Evolutionary conservation across 2,797 vertebrate species (phyloP), one percentile per base, ranked within the genome.

Genomic region (Phoebastria nigripes): DNA sequence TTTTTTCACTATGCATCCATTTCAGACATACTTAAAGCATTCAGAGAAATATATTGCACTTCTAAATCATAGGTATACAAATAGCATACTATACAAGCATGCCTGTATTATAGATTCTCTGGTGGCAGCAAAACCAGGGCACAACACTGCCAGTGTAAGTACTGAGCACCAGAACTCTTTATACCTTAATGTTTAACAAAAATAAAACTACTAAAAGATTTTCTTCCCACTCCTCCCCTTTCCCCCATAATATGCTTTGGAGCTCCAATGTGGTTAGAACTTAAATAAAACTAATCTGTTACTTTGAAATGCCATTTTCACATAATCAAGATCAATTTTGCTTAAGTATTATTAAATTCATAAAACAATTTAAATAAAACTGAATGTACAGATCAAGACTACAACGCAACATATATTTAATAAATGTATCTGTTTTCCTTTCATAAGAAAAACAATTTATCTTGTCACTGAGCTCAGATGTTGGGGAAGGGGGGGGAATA

Each of bases 211-310:
- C 47, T 77, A 62, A 76, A 85, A 79, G 31, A 92, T 80, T 85
- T 88, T 90, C 84, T 90, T 84, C 95, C 97, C 95, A 96, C 88
- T 95, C 93, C 91, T 97, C 97, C 93, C 93, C 94, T 96, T 97
- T 96, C 97, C 94, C 97, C 96, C 97, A 76, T 92, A 97, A 97
- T 97, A 97, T 94, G 96, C 96, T 97, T 96, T 95, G 94, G 97
- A 97, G 97, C 97, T 97, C 97, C 97, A 97, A 92, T 97, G 92
- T 97, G 96, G 92, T 88, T 87, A 89, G 33, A 95, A 95, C 65
- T 92, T 95, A 76, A 92, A 95, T 66, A 83, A 85, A 55, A 93
- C 51, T 94, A 19, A 77, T 87, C 67, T 92, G 95, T 83, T 94
- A 55, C 37, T 96, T 83, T 78, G 55, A 87, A 94, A 95, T 93